These are phyloP conservation scores for Hylaeus volcanicus DNA, from an alignment of 1,140 invertebrate genomes.

Conservation along the genomic window DNA sequence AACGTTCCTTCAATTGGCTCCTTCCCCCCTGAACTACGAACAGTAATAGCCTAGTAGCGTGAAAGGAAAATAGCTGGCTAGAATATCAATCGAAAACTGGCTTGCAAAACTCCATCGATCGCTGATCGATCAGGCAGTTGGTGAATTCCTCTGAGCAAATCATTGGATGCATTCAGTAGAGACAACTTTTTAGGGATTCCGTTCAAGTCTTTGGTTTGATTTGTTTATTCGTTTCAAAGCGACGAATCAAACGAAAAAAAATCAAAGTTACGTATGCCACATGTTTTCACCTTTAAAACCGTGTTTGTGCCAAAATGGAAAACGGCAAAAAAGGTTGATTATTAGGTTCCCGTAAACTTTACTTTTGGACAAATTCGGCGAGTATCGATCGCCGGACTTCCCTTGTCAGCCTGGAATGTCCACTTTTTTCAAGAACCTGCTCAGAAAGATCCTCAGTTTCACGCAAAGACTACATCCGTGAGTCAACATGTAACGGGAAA, in stretches of 20 bases:
- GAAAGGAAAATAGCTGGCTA: slow-evolving; percentile 14
- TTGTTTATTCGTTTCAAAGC: too few relatives aligned
- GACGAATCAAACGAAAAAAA: too few relatives aligned
- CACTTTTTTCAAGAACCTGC: background rate
- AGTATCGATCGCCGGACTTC: too few relatives aligned
- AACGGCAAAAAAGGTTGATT: too few relatives aligned
- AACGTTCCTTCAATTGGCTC: background rate
- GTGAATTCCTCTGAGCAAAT: background rate
- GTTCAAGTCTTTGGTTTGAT: too few relatives aligned
- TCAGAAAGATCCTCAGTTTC: slow-evolving; percentile 25
- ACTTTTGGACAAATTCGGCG: too few relatives aligned
- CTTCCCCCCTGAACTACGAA: background rate
- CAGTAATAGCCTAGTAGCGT: background rate
- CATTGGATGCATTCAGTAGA: background rate
- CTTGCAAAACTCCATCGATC: background rate
- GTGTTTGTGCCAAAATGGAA: too few relatives aligned
- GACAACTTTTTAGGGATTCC: too few relatives aligned
- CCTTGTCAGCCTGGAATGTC: background rate
- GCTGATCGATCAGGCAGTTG: background rate
- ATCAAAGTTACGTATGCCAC: too few relatives aligned
- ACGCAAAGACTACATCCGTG: slow-evolving; percentile 26
- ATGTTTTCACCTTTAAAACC: too few relatives aligned
- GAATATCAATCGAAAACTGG: slow-evolving; percentile 5
- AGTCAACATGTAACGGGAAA: slow-evolving; percentile 58
- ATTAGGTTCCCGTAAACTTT: too few relatives aligned